A percentile compares a stretch with the other conserved stretches of the same genome.
Conservation (phyloP, 1,140 invertebrate genomes). For the Drosophila burlai region DNA sequence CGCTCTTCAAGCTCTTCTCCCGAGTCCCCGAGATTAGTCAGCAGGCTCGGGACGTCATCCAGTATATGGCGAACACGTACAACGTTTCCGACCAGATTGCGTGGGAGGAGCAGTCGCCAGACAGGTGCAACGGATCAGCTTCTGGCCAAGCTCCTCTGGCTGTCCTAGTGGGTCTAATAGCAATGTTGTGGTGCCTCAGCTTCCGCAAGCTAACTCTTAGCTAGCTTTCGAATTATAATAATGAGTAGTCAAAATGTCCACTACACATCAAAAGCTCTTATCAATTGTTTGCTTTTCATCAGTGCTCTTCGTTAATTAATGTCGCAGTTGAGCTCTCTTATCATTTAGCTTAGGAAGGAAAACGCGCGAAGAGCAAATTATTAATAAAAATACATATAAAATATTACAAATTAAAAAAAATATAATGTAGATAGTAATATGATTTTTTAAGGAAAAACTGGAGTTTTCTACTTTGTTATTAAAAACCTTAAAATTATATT, state of each 20-base stretch:
- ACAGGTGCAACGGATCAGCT: conserved; percentile 47
- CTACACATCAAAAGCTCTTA: conserved; percentile 14
- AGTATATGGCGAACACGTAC: not conserved
- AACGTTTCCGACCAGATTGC: conserved; percentile 9
- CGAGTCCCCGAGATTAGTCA: conserved; percentile 24
- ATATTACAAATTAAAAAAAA: not conserved
- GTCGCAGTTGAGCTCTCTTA: not conserved
- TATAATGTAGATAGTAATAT: too few relatives aligned
- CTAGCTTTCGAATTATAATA: conserved; percentile 4
- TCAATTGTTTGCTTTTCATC: conserved; percentile 17
- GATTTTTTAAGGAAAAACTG: not conserved
- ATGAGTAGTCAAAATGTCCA: conserved; percentile 6
- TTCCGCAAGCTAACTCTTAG: not conserved
- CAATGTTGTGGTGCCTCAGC: conserved; percentile 6
- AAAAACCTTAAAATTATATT: not conserved
- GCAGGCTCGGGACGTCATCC: not conserved
- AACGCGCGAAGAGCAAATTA: not conserved
- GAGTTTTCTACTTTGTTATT: not conserved
- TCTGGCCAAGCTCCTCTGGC: not conserved
- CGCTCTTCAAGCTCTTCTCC: conserved; percentile 55
- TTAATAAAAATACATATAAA: not conserved
- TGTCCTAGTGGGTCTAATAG: not conserved
- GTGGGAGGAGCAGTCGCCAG: conserved; percentile 54
- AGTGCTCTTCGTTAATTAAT: conserved; percentile 2
- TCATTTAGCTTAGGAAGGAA: not conserved